phyloP scores from a whole-genome alignment of 2,113 vertebrate genomes.

The Aegotheles bennettii region DNA sequence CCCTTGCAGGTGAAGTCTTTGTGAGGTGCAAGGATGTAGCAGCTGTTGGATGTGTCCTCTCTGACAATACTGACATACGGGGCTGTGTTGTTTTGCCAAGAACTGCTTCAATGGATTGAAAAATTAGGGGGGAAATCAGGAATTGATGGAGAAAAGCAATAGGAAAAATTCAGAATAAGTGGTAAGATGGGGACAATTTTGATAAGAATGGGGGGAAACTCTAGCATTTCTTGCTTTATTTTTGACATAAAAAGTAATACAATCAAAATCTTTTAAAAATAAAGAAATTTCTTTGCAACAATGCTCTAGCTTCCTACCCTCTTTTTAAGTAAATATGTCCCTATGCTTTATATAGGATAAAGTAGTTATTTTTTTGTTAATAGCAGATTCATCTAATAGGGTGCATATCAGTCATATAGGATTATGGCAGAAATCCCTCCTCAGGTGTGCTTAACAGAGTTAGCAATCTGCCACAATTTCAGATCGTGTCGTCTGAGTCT shows the following conservation, averaged over 20 bases:
- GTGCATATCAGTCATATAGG: not conserved
- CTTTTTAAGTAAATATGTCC: not conserved
- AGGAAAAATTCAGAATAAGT: not conserved
- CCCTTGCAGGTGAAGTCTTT: slow-evolving; percentile 72
- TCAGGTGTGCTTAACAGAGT: not conserved
- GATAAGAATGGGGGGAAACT: not conserved
- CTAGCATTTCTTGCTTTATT: not conserved
- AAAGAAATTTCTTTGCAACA: not conserved
- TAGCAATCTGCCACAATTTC: not conserved
- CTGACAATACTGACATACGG: not conserved
- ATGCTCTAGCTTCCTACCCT: not conserved
- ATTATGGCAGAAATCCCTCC: not conserved
- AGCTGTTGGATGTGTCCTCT: not conserved
- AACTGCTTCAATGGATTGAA: not conserved
- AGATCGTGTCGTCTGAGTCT: not conserved
- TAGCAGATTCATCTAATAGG: not conserved
- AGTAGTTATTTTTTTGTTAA: not conserved
- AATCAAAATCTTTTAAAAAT: not conserved
- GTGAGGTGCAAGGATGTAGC: not conserved
- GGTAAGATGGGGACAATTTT: not conserved
- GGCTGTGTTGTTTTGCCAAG: not conserved
- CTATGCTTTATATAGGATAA: not conserved
- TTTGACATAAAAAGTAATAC: not conserved
- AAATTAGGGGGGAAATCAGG: not conserved
- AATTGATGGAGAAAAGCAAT: not conserved